A percentile compares a stretch with the other conserved stretches of the same genome.
Conservation (phyloP, 2,113 vertebrate species). For the Penelope pileata region DNA sequence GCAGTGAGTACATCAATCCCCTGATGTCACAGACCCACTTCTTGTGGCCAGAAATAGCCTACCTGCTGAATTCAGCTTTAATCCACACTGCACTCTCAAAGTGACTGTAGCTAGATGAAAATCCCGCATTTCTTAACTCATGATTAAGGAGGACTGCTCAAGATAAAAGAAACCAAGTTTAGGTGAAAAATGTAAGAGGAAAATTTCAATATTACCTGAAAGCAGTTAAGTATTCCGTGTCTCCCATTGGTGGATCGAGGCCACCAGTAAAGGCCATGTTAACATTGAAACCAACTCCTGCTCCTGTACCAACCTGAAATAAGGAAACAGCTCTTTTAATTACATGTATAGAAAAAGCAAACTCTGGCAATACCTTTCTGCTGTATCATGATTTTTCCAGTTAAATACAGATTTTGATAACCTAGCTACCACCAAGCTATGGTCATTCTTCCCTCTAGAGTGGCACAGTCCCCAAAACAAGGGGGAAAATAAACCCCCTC, state of each 20-base stretch:
- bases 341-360: rapidly evolving
- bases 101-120: not conserved
- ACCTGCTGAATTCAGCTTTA: not conserved
- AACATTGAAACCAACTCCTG: constrained; percentile 92
- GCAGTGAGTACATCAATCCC: not conserved
- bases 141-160: rapidly evolving
- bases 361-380: not conserved
- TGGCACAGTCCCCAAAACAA: not conserved
- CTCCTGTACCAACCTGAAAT: constrained; percentile 88
- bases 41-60: not conserved
- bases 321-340: not conserved
- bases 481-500: not conserved
- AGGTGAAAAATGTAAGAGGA: not conserved
- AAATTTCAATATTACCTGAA: constrained; percentile 84
- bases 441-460: not conserved
- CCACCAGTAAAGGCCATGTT: constrained; percentile 98
- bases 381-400: not conserved
- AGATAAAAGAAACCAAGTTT: not conserved
- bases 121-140: not conserved
- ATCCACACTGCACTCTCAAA: not conserved
- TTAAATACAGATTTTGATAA: not conserved
- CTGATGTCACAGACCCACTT: not conserved
- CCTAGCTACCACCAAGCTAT: too few relatives aligned
- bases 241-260: constrained; percentile 94
- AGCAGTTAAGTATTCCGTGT: constrained; percentile 91